phyloP scores from a whole-genome alignment of 2,888 invertebrate species.

The Meteorus cinctellus region DNA sequence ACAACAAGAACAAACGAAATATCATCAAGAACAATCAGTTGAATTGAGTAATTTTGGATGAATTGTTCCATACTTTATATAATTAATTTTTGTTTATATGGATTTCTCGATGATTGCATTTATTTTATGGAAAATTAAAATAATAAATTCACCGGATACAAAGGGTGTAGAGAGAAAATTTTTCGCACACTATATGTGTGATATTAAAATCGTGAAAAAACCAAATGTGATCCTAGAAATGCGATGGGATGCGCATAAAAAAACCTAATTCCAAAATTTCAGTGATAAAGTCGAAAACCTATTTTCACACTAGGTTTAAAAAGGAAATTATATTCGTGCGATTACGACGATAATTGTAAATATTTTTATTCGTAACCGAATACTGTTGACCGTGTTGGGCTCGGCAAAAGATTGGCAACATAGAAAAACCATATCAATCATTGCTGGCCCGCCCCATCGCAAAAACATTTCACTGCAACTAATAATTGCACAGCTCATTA shows the following conservation, averaged over 20 bases:
- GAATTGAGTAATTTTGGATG: constrained; percentile 65
- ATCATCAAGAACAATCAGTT: constrained; percentile 67
- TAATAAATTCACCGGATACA: constrained; percentile 16
- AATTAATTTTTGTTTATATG: constrained; percentile 3
- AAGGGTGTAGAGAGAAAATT: constrained; percentile 13
- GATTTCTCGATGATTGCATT: not conserved
- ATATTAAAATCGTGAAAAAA: constrained; percentile 6
- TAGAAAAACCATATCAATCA: not conserved
- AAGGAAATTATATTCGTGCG: constrained; percentile 16
- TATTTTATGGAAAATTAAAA: not conserved
- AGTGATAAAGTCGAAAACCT: constrained; percentile 37
- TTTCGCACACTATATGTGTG: not conserved
- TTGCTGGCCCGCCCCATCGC: not conserved
- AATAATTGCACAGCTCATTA: constrained; percentile 1
- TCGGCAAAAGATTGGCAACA: not conserved
- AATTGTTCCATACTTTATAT: constrained; percentile 14
- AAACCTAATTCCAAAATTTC: constrained; percentile 31
- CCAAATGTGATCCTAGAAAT: constrained; percentile 24
- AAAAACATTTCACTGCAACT: not conserved
- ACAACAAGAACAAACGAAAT: constrained; percentile 79
- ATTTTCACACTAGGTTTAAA: constrained; percentile 39
- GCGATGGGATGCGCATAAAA: constrained; percentile 30
- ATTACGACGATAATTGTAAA: constrained; percentile 33
- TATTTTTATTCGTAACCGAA: constrained; percentile 31
- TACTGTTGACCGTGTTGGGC: constrained; percentile 6